Evolutionary conservation across 1,140 invertebrate species (phyloP).

Genomic region (Probaryconus sp.): DNA sequence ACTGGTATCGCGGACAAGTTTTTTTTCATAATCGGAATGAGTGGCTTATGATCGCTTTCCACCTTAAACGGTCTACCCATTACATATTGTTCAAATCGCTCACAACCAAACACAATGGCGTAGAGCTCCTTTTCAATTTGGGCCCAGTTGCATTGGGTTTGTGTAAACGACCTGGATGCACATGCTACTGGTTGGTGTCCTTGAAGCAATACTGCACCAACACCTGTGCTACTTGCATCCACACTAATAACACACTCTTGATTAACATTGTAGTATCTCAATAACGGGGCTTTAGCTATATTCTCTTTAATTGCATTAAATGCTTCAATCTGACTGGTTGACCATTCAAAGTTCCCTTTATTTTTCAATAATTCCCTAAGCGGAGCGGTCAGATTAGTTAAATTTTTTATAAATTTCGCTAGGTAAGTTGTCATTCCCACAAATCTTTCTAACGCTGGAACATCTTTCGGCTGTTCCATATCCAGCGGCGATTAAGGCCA

Average conservation of each 20-base stretch:
- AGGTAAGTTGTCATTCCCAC: constrained; percentile 9
- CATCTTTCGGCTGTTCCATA: background rate
- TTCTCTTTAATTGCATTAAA: constrained; percentile 19
- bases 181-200: constrained; percentile 68
- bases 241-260: constrained; percentile 19
- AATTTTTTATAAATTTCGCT: constrained; percentile 10
- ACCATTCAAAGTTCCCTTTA: background rate
- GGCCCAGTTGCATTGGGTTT: background rate
- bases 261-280: constrained; percentile 15
- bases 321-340: background rate
- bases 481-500: too few species aligned
- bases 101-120: background rate
- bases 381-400: constrained; percentile 13
- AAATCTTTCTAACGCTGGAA: constrained; percentile 3
- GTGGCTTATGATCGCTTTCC: background rate
- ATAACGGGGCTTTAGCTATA: constrained; percentile 1
- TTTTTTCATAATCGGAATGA: background rate
- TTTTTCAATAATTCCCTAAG: constrained; percentile 12
- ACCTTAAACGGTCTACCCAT: background rate
- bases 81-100: background rate
- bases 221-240: constrained; percentile 22
- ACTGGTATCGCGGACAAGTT: background rate
- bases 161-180: constrained; percentile 52
- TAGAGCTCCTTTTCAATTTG: constrained; percentile 5
- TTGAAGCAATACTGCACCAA: constrained; percentile 61